A percentile compares a stretch with the other conserved stretches of the same genome.
These are phyloP conservation scores for Heterochromis multidens DNA, from an alignment of 2,113 vertebrate genomes.

Conservation along the genomic window DNA sequence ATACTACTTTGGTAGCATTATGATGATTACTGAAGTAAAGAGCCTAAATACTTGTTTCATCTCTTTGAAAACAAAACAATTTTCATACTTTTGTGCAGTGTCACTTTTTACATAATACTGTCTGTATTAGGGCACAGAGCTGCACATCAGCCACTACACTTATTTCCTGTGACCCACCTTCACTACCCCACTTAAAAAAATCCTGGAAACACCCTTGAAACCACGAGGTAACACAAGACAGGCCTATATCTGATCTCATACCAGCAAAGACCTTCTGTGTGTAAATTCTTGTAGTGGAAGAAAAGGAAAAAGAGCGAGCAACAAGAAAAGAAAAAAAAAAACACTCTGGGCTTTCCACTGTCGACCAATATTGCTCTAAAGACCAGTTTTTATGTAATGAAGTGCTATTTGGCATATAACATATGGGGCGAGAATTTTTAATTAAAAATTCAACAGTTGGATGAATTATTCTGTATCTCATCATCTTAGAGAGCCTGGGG, in stretches of 20 bases:
- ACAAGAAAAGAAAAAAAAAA: background rate
- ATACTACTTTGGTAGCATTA: background rate
- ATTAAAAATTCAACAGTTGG: constrained; percentile 50
- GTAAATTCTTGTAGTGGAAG: background rate
- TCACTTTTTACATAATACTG: background rate
- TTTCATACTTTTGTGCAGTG: no score
- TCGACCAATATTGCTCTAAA: background rate
- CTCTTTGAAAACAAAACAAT: no score
- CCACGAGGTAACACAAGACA: background rate
- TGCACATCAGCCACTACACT: background rate
- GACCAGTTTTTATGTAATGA: constrained; percentile 5
- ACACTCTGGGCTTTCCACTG: background rate
- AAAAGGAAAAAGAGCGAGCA: background rate
- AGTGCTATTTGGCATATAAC: constrained; percentile 21
- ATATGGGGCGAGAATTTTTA: constrained; percentile 32
- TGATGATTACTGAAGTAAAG: background rate
- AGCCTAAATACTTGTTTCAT: no score
- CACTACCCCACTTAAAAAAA: background rate
- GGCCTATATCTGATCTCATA: background rate
- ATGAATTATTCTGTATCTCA: constrained; percentile 53
- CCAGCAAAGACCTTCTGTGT: background rate
- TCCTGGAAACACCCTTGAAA: no score
- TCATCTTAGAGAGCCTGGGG: constrained; percentile 22
- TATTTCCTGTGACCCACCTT: background rate
- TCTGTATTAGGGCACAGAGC: background rate